Percentiles rank a stretch among this genome's conserved stretches.
Conservation (phyloP, 2,113 vertebrate species). For the Chamaetylas fuelleborni region DNA sequence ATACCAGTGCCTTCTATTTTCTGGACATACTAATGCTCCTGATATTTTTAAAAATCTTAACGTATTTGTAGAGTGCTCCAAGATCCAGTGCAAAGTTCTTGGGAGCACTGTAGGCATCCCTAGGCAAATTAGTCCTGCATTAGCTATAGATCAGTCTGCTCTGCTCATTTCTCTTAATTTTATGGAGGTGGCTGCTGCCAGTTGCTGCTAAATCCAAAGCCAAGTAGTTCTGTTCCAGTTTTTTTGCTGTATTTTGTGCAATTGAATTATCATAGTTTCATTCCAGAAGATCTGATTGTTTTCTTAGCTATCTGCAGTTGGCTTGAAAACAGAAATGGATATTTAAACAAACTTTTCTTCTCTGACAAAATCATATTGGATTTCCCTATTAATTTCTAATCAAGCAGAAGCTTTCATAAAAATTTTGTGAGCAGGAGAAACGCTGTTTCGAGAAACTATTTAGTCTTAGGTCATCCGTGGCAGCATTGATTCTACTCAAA, state of each 20-base stretch:
- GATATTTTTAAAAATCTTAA: neutral
- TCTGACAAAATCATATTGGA: neutral
- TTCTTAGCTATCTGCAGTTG: neutral
- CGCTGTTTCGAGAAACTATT: neutral
- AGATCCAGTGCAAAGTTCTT: neutral
- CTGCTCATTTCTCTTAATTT: conserved; percentile 1
- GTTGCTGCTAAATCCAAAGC: neutral
- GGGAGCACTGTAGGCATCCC: neutral
- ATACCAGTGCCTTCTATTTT: neutral
- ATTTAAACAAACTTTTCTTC: neutral
- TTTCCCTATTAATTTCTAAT: neutral
- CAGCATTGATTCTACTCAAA: neutral
- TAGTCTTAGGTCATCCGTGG: neutral
- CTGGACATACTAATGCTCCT: neutral
- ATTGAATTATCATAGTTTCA: neutral
- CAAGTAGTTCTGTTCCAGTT: neutral
- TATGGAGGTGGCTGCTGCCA: neutral
- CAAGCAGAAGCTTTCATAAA: neutral
- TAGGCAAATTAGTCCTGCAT: neutral
- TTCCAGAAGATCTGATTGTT: neutral
- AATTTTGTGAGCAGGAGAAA: neutral
- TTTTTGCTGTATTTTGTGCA: neutral
- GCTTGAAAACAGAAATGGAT: neutral
- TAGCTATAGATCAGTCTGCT: neutral
- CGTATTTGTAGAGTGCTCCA: neutral